phyloP scores from a whole-genome alignment of 2,113 vertebrate genomes.

The Raja brachyura region DNA sequence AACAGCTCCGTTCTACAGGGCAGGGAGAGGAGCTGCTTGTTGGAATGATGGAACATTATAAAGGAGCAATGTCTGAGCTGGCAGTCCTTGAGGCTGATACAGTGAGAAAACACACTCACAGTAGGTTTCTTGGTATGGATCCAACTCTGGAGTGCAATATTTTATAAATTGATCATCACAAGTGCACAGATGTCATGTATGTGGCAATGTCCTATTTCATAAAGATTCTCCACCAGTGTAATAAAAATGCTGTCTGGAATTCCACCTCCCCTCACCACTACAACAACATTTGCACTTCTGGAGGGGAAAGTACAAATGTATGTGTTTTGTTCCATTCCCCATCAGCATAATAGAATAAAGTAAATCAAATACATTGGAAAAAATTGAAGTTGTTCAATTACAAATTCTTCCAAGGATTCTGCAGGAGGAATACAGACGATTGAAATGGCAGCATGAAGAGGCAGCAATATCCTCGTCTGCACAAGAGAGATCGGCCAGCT shows the following conservation, averaged over 20 bases:
- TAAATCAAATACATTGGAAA: not conserved
- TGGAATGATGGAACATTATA: not conserved
- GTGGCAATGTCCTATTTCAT: not conserved
- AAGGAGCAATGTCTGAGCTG: not conserved
- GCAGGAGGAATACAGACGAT: slow-evolving; percentile 83
- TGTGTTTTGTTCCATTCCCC: not conserved
- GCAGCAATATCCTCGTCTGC: slow-evolving; percentile 70
- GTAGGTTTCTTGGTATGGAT: not conserved
- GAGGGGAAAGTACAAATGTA: too few species aligned
- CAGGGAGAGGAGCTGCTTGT: too few species aligned
- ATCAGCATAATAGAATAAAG: not conserved
- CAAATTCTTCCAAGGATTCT: slow-evolving; percentile 68
- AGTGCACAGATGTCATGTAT: too few species aligned
- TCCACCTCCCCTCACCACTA: too few species aligned
- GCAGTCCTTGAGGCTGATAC: not conserved
- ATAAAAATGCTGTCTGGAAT: not conserved
- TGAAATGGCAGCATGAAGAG: slow-evolving; percentile 95
- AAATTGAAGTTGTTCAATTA: not conserved
- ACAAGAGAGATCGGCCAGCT: slow-evolving; percentile 63
- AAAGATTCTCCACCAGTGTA: not conserved
- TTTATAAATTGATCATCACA: not conserved
- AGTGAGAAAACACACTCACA: not conserved
- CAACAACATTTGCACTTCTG: too few species aligned
- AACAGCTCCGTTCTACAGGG: too few species aligned
- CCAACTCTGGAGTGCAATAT: not conserved